These are phyloP conservation scores for Cardinalis cardinalis DNA, from an alignment of 2,113 vertebrate genomes.

Conservation along the genomic window DNA sequence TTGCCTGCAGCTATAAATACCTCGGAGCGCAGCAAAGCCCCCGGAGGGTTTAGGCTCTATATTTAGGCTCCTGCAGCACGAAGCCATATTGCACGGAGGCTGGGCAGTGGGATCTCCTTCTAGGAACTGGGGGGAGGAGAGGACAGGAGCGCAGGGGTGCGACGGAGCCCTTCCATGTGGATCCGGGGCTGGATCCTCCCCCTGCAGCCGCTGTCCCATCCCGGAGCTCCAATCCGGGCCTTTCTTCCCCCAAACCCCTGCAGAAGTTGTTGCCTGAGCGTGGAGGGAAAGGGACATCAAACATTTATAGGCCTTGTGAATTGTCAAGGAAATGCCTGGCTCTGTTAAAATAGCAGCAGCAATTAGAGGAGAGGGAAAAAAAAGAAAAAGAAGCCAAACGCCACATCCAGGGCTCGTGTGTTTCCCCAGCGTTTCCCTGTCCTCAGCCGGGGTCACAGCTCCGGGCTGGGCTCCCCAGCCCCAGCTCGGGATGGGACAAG, in stretches of 20 bases:
- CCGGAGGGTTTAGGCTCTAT: conserved; percentile 4
- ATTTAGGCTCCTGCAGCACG: conserved; percentile 30
- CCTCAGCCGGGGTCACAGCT: neutral
- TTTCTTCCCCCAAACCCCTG: neutral
- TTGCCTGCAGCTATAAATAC: conserved; percentile 50
- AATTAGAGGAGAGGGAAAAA: neutral
- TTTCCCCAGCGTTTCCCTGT: neutral
- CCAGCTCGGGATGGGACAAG: neutral
- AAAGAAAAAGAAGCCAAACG: too few relatives aligned
- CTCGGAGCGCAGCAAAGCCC: neutral
- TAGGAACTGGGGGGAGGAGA: neutral
- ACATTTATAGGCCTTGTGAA: conserved; percentile 22
- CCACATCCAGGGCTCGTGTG: accelerated
- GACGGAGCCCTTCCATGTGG: neutral
- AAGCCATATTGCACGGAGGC: neutral
- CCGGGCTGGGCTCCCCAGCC: neutral
- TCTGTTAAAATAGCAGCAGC: neutral
- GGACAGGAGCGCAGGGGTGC: accelerated
- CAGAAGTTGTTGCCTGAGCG: neutral
- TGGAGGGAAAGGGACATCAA: neutral
- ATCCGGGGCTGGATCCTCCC: neutral
- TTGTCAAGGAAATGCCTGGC: conserved; percentile 15
- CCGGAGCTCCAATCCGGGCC: accelerated
- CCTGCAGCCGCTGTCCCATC: accelerated
- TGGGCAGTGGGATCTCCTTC: conserved; percentile 1